Evolutionary conservation across 2,888 invertebrate genomes (phyloP).

Genomic region (Drosophila robusta): DNA sequence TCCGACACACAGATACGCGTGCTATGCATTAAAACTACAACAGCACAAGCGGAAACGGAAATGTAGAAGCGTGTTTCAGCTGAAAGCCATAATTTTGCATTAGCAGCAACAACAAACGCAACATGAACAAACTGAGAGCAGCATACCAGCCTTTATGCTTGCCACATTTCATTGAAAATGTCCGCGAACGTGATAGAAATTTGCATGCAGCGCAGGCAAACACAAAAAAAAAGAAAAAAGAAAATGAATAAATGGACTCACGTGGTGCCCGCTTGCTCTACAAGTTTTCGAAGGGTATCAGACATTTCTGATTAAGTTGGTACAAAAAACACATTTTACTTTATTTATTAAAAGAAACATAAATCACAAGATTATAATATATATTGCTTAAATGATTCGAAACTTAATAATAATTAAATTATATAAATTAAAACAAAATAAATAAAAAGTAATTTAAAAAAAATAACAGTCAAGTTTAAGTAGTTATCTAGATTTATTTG

Average conservation of each 20-base stretch:
- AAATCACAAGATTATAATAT: too few relatives aligned
- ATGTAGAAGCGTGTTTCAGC: constrained; percentile 72
- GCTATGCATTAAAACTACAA: constrained; percentile 66
- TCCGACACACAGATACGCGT: constrained; percentile 16
- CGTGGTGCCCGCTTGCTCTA: constrained; percentile 42
- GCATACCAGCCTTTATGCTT: constrained; percentile 51
- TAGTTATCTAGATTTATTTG: too few relatives aligned
- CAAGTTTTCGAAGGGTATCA: constrained; percentile 6
- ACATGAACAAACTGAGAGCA: constrained; percentile 22
- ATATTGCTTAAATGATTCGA: too few relatives aligned
- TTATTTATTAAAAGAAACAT: not conserved
- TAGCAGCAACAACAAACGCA: constrained; percentile 46
- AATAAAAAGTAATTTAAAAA: too few relatives aligned
- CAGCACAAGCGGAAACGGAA: constrained; percentile 73
- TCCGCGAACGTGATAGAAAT: constrained; percentile 74
- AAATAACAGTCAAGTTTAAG: too few relatives aligned
- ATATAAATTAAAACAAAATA: too few relatives aligned
- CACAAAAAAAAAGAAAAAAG: not conserved
- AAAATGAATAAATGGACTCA: constrained; percentile 45
- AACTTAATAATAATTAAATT: too few relatives aligned
- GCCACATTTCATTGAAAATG: constrained; percentile 61
- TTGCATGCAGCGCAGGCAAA: constrained; percentile 41
- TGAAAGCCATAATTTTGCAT: constrained; percentile 74
- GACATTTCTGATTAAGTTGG: not conserved
- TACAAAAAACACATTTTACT: not conserved